A percentile compares a stretch with the other conserved stretches of the same genome.
These are phyloP conservation scores for Brachypteracias leptosomus DNA, from an alignment of 2,113 vertebrate species.

Conservation along the genomic window DNA sequence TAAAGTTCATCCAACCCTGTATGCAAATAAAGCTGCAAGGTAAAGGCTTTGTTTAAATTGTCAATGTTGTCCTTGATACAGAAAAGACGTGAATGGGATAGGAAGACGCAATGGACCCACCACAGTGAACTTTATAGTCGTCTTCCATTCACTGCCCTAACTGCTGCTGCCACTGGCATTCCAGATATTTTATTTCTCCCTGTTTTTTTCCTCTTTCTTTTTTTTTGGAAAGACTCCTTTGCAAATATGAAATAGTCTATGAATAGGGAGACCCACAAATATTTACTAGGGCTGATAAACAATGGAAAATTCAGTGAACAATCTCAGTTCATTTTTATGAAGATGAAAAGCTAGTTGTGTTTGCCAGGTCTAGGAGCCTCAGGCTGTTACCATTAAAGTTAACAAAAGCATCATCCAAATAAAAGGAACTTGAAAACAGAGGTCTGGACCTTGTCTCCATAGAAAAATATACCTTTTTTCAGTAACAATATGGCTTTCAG, in stretches of 20 bases:
- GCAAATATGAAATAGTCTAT: constrained; percentile 20
- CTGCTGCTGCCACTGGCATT: neutral
- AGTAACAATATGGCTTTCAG: neutral
- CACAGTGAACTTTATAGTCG: neutral
- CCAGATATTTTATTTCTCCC: neutral
- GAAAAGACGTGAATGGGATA: neutral
- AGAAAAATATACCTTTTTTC: neutral
- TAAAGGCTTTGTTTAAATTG: constrained; percentile 22
- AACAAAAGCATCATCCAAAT: neutral
- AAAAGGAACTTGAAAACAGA: neutral
- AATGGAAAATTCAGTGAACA: constrained; percentile 13
- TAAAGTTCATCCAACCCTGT: neutral
- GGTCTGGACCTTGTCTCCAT: neutral
- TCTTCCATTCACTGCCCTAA: neutral
- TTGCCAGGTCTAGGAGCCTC: constrained; percentile 40
- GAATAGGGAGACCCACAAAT: constrained; percentile 34
- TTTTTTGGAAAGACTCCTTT: neutral
- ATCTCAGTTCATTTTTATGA: constrained; percentile 17
- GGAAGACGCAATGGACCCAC: neutral
- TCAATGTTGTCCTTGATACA: neutral
- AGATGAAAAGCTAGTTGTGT: constrained; percentile 3
- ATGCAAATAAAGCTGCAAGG: neutral
- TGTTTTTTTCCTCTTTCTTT: neutral
- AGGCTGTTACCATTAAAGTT: neutral
- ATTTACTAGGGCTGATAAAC: constrained; percentile 61